Base-by-base conservation (phyloP, 1,140 invertebrate species). In the Eufriesea mexicana region DNA sequence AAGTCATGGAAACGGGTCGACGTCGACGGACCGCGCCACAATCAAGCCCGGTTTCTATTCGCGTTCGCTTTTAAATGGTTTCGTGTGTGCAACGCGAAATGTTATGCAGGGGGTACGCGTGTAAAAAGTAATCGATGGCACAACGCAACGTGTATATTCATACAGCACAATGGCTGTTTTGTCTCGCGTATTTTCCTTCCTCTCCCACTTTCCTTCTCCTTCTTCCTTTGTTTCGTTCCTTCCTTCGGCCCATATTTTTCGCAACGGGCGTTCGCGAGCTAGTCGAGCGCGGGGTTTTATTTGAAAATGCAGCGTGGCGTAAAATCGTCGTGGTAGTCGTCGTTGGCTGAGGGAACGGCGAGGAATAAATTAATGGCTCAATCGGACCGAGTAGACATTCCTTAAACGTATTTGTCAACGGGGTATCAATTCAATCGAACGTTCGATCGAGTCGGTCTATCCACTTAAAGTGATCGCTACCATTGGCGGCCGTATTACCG, bases 331-430 rank as follows among this genome's bases (percentile, higher is more conserved):
- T 23, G 20, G 10, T 10, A 23, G n/a, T 35, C 7, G 18, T 20
- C 8, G 42, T 18, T 9, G 49, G 2, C 20, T 0, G 12, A 45
- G 28, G 28, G 5, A 42, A 45, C 28, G 49, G 12, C 49, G 71
- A n/a, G 20, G 59, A 74, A 74, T 81, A 75, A 81, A 81, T 81
- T 54, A 81, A 64, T 81, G 79, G 71, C 70, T 64, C 79, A 25
- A 74, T 74, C n/a, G 28, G 23, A 20, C 45, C 14, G 12, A 12
- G 59, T 47, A 74, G 70, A 74, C 79, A 25, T 42, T 74, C 59
- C 49, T 74, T 51, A 66, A 81, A 74, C 79, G 79, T 81, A 55
- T 81, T 81, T 74, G 59, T 81, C 70, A 74, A 64, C 62, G 79
- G 70, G 35, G 70, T 74, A 74, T 74, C 79, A 64, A 80, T 80